A percentile compares a stretch with the other conserved stretches of the same genome.
These are phyloP conservation scores for Hephaestus fuliginosus DNA, from an alignment of 2,797 vertebrate species.

Conservation along the genomic window DNA sequence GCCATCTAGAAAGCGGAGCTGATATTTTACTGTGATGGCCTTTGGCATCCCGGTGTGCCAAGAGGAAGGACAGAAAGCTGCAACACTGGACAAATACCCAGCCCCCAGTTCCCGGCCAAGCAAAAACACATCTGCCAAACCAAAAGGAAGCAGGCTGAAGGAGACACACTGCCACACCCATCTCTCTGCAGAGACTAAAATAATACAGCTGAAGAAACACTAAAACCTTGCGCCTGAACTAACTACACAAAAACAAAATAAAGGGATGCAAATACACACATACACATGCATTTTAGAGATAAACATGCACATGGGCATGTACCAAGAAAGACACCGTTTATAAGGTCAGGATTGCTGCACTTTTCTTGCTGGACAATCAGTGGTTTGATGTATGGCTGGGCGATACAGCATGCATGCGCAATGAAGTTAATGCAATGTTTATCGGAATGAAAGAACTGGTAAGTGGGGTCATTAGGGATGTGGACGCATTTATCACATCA, in stretches of 20 bases:
- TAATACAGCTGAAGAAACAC: slow-evolving; percentile 13
- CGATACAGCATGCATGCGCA: slow-evolving; percentile 49
- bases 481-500: slow-evolving; percentile 46
- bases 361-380: slow-evolving; percentile 43
- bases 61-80: slow-evolving; percentile 41
- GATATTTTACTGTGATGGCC: slow-evolving; percentile 62
- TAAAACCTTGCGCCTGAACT: slow-evolving; percentile 2
- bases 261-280: slow-evolving; percentile 13
- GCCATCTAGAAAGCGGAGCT: slow-evolving; percentile 57
- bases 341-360: slow-evolving; percentile 27
- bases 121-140: slow-evolving; percentile 55
- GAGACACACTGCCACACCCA: slow-evolving; percentile 36
- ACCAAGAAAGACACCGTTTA: slow-evolving; percentile 13
- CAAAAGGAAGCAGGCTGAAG: slow-evolving; percentile 25
- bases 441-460: slow-evolving; percentile 31
- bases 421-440: slow-evolving; percentile 45
- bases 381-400: slow-evolving; percentile 47
- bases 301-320: slow-evolving; percentile 18
- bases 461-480: slow-evolving; percentile 33
- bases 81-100: slow-evolving; percentile 42
- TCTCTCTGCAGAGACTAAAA: slow-evolving; percentile 44
- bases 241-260: slow-evolving; percentile 24
- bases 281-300: slow-evolving; percentile 8
- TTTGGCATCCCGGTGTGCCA: slow-evolving; percentile 57
- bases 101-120: slow-evolving; percentile 34